Percentiles rank a stretch among this genome's conserved stretches.
These are phyloP conservation scores for Octopus sinensis DNA, from an alignment of 1,140 invertebrate genomes.

Conservation along the genomic window DNA sequence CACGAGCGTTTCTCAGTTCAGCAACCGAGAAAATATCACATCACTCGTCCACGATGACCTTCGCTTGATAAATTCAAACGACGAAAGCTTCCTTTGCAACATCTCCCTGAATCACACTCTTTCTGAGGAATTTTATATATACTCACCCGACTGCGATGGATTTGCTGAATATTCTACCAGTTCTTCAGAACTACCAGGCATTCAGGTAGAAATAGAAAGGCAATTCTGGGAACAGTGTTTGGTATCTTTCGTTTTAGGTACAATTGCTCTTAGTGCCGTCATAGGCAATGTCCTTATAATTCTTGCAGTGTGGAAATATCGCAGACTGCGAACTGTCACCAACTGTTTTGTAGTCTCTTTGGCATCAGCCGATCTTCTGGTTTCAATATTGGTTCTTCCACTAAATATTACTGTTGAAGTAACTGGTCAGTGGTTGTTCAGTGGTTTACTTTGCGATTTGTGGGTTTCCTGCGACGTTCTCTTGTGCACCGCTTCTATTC, in stretches of 20 bases:
- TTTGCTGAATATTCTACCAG: too few species aligned
- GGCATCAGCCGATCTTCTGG: conserved; percentile 86
- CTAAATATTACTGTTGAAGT: conserved; percentile 39
- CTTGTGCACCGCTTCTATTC: conserved; percentile 60
- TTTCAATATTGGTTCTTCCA: conserved; percentile 63
- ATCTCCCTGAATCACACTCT: too few species aligned
- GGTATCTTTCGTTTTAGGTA: neutral
- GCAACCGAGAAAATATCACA: too few species aligned
- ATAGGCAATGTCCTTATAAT: conserved; percentile 79
- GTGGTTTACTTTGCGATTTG: conserved; percentile 55
- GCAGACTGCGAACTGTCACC: conserved; percentile 80
- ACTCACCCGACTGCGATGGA: too few species aligned
- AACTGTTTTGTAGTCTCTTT: conserved; percentile 92
- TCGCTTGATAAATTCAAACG: too few species aligned
- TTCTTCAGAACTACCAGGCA: too few species aligned
- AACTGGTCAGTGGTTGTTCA: conserved; percentile 52
- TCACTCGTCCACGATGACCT: too few species aligned
- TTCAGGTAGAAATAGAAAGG: neutral
- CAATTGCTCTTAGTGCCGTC: conserved; percentile 19
- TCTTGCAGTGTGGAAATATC: conserved; percentile 80
- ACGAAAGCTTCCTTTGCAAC: too few species aligned
- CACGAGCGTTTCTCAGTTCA: too few species aligned
- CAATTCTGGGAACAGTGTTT: conserved; percentile 8
- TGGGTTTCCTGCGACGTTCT: conserved; percentile 60
- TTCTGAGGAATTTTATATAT: too few species aligned